Conservation (phyloP, 2,888 invertebrate species). For the Hypercompe scribonia region DNA sequence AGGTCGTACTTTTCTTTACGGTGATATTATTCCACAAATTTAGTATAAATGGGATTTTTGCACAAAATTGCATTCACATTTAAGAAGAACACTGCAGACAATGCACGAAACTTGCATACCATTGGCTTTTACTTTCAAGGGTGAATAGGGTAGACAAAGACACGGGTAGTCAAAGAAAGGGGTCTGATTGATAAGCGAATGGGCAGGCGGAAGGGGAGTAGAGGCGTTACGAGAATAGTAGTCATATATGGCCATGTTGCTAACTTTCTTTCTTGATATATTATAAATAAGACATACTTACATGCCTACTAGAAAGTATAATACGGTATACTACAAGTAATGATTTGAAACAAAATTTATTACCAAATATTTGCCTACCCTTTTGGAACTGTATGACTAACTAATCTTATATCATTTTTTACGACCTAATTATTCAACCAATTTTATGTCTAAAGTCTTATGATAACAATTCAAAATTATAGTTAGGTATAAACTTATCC, state of each 20-base stretch:
- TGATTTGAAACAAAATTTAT: background rate
- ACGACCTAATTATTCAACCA: too few relatives aligned
- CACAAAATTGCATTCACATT: background rate
- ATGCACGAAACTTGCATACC: background rate
- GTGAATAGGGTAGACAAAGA: background rate
- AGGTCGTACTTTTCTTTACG: background rate
- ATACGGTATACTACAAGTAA: background rate
- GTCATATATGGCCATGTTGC: too few relatives aligned
- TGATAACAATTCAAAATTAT: too few relatives aligned
- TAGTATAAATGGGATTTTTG: background rate
- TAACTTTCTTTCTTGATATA: too few relatives aligned
- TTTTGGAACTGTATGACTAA: too few relatives aligned
- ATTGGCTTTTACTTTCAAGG: background rate
- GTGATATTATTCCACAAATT: background rate
- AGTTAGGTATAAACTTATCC: background rate
- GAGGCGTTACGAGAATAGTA: too few relatives aligned
- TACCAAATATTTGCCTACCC: background rate
- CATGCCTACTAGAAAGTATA: too few relatives aligned
- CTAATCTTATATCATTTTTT: too few relatives aligned
- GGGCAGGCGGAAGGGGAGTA: too few relatives aligned
- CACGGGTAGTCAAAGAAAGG: background rate
- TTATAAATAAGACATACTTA: too few relatives aligned
- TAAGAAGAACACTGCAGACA: background rate
- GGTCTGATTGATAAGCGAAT: background rate
- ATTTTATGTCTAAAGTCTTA: too few relatives aligned